phyloP scores from a whole-genome alignment of 2,113 vertebrate genomes.

The Triplophysa dalaica region DNA sequence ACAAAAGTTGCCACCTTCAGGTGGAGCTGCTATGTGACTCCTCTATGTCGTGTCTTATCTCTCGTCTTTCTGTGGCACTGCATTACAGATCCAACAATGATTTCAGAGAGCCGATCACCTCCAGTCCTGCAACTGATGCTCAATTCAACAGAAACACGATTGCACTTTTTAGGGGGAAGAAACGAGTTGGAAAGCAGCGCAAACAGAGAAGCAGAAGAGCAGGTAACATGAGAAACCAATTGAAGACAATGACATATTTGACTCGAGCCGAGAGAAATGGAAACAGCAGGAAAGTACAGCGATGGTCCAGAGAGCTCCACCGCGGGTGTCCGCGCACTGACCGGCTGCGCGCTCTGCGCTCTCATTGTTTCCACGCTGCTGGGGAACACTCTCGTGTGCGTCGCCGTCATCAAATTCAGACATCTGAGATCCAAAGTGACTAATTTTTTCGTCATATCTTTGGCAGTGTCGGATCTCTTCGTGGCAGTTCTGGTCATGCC shows the following conservation, averaged over 20 bases:
- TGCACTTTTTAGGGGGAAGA: no score
- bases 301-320: conserved; percentile 40
- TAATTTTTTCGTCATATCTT: conserved; percentile 78
- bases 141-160: no score
- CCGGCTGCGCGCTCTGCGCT: conserved; percentile 72
- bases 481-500: conserved; percentile 81
- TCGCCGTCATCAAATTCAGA: conserved; percentile 70
- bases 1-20: no score
- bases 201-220: background rate
- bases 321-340: conserved; percentile 65
- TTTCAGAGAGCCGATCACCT: no score
- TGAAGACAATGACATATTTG: conserved; percentile 8
- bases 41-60: no score
- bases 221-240: background rate
- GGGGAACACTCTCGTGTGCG: conserved; percentile 76
- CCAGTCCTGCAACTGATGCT: no score
- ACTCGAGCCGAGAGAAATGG: conserved; percentile 20
- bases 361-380: conserved; percentile 78
- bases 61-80: no score
- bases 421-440: conserved; percentile 78
- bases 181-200: no score
- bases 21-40: no score
- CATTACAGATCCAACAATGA: no score
- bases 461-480: conserved; percentile 79
- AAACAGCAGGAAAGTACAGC: conserved; percentile 16